Conservation (phyloP, 2,113 vertebrate genomes). For the Corythornis cristatus region DNA sequence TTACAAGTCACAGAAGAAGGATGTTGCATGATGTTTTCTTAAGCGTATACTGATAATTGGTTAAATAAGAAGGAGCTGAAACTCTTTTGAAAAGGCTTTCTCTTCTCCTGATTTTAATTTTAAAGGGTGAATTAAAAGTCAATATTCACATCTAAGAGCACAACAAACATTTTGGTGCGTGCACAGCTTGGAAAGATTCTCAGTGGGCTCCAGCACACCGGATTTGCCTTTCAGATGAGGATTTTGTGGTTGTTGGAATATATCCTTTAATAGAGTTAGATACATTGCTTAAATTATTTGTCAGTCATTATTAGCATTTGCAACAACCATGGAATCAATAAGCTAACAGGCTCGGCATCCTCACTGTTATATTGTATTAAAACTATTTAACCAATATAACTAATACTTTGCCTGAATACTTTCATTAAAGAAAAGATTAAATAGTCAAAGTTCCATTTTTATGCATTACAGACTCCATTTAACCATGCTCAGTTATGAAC, state of each 20-base stretch:
- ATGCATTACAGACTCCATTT: neutral
- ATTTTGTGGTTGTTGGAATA: conserved; percentile 17
- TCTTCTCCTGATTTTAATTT: neutral
- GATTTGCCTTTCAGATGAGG: conserved; percentile 41
- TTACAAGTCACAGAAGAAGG: neutral
- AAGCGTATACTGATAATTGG: neutral
- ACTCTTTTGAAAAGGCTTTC: neutral
- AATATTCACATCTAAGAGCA: conserved; percentile 12
- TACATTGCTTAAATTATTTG: conserved; percentile 51
- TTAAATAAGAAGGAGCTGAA: conserved; percentile 18
- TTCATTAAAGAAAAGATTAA: conserved; percentile 21
- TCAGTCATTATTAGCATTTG: conserved; percentile 58
- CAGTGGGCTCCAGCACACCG: neutral
- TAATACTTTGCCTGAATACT: neutral
- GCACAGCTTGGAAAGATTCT: conserved; percentile 6
- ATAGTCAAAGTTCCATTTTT: neutral
- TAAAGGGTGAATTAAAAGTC: conserved; percentile 45
- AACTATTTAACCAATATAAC: conserved; percentile 7
- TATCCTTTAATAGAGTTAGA: conserved; percentile 51
- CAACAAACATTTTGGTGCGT: neutral
- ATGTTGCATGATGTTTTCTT: neutral
- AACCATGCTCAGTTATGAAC: neutral
- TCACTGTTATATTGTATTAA: neutral
- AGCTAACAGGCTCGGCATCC: conserved; percentile 39
- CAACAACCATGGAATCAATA: conserved; percentile 49